These are phyloP conservation scores for Augiades crinisus DNA, from an alignment of 2,888 invertebrate genomes.

Conservation along the genomic window DNA sequence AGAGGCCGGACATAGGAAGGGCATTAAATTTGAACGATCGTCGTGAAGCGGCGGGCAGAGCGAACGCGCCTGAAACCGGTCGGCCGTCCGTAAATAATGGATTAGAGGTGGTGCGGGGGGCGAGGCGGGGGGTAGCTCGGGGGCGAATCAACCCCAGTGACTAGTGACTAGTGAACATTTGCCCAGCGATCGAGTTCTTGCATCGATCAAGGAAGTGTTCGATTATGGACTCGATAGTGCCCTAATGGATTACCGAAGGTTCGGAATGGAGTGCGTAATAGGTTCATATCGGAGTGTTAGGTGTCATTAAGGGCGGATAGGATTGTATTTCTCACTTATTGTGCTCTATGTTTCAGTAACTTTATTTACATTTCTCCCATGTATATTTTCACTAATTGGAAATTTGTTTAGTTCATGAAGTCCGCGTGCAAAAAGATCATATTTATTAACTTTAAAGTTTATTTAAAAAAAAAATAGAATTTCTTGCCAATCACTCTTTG, in stretches of 20 bases:
- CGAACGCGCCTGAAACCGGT: conserved; percentile 79
- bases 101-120: conserved; percentile 73
- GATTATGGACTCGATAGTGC: conserved; percentile 24
- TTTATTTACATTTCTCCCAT: background rate
- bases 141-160: conserved; percentile 57
- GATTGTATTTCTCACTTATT: background rate
- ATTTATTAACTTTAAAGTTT: too few species aligned
- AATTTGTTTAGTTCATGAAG: too few species aligned
- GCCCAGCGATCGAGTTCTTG: conserved; percentile 56
- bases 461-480: too few species aligned
- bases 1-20: conserved; percentile 80
- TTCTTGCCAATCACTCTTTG: too few species aligned
- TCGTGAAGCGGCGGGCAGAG: conserved; percentile 66
- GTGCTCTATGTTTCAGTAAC: background rate
- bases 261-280: conserved; percentile 1
- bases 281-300: background rate
- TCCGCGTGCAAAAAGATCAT: too few species aligned
- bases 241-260: conserved; percentile 20
- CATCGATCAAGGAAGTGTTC: conserved; percentile 48
- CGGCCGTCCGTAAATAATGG: conserved; percentile 79
- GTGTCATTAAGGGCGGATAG: background rate
- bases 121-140: conserved; percentile 48
- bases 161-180: conserved; percentile 44
- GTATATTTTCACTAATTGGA: too few species aligned
- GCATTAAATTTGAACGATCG: conserved; percentile 78